phyloP scores from a whole-genome alignment of 2,113 vertebrate species.

The Lagopus leucura region DNA sequence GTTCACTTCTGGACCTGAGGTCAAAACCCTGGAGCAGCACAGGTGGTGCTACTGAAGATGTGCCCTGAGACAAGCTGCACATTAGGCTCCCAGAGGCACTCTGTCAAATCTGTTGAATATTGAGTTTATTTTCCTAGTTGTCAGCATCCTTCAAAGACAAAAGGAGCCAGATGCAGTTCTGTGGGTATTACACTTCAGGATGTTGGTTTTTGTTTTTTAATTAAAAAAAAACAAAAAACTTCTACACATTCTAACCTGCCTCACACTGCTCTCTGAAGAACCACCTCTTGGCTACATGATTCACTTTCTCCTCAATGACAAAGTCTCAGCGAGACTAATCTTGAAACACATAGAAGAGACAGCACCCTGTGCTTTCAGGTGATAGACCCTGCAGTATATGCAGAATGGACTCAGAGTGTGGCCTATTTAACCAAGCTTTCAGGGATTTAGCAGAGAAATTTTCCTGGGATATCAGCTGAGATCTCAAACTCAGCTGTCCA shows the following conservation, averaged over 20 bases:
- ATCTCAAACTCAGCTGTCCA: neutral
- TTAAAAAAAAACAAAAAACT: neutral
- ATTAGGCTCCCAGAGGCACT: neutral
- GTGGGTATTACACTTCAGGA: neutral
- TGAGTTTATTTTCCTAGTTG: neutral
- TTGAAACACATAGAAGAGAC: neutral
- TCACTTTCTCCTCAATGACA: neutral
- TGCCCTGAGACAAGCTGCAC: neutral
- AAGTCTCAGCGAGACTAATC: neutral
- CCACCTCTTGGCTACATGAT: neutral
- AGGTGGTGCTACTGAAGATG: fast-evolving
- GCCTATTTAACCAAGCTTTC: neutral
- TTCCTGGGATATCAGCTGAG: neutral
- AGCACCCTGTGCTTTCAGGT: neutral
- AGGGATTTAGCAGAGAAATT: neutral
- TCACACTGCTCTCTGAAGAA: neutral
- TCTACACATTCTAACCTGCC: neutral
- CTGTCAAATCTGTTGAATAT: neutral
- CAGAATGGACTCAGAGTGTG: neutral
- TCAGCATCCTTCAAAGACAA: neutral
- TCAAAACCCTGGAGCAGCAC: neutral
- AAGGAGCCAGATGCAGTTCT: neutral
- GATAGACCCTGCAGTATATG: neutral
- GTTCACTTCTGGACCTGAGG: neutral
- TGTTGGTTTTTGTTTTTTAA: no score